A percentile compares a stretch with the other conserved stretches of the same genome.
phyloP scores from a whole-genome alignment of 2,113 vertebrate genomes.

The Dolichotis patagonum region DNA sequence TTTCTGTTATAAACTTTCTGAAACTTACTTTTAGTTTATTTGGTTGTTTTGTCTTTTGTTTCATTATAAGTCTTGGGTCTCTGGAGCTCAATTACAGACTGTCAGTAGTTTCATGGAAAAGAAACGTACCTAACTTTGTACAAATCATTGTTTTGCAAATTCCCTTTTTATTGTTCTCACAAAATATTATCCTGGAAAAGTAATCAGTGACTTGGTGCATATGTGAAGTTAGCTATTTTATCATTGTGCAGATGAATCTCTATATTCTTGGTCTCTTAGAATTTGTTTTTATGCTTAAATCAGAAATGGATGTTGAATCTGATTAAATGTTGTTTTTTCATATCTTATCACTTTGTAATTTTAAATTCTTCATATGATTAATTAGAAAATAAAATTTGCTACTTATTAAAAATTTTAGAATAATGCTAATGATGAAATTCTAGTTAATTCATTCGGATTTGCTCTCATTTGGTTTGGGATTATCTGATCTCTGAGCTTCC shows the following conservation, averaged over 20 bases:
- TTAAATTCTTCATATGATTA: background rate
- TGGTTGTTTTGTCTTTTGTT: background rate
- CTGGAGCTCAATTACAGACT: background rate
- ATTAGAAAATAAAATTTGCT: background rate
- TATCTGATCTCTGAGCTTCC: background rate
- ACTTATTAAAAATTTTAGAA: background rate
- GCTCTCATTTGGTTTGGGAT: constrained; percentile 1
- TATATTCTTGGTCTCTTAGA: background rate
- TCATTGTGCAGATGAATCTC: background rate
- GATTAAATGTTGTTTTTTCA: background rate
- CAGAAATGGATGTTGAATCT: constrained; percentile 3
- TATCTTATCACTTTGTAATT: background rate
- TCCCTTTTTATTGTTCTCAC: background rate
- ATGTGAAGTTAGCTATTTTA: background rate
- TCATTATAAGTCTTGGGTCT: background rate
- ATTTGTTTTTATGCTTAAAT: background rate
- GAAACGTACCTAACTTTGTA: background rate
- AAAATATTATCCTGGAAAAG: background rate
- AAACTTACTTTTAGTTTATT: background rate
- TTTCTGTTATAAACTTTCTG: background rate
- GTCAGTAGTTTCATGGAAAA: background rate
- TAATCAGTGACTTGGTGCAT: background rate
- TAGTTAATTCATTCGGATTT: background rate
- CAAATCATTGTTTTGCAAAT: background rate
- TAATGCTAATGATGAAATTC: background rate